Base-by-base conservation (phyloP, 2,113 vertebrate species). In the Forbesichthys agassizii region DNA sequence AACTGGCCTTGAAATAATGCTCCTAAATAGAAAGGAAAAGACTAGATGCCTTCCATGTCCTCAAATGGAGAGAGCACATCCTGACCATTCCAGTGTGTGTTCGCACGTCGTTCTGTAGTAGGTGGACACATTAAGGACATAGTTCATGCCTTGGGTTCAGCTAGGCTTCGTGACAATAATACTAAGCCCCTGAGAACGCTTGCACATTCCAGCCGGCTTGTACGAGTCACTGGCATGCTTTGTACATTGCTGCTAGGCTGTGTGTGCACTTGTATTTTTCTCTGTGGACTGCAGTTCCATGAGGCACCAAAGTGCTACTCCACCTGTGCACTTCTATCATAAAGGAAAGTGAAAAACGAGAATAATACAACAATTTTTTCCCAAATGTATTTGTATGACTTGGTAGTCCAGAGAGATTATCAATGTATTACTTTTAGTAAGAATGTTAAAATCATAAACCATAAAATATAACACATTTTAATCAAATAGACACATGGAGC, bases 131-230 rank as follows among this genome's bases (percentile, higher is more conserved):
- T 84, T 68, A 74, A 83, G 33, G 70, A 55, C 80, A 79, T 74
- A 52, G 75, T 61, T 74, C 61, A 68, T 81, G 75, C 73, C 48
- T 69, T 72, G 11, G 69, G 68, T 81, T 85, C 81, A 75, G 57
- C 8, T 8, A 55, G 75, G 79, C 75, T 90, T 86, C 81, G 84
- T 69, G 75, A 46, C 62, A 77, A 73, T 84, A 78, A 76, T 84
- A 75, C 61, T 76, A 68, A 81, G 55, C 72, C 12, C 12, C 12
- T 52, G 49, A 36, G 33, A 48, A 54, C 11, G 11, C 42, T 42
- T 57, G 8, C 66, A 55, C 80, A 61, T 67, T 78, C 63, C 55
- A 9, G 57, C 56, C 49, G 55, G 61, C 62, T 3, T 63, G 53
- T 58, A 58, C 64, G 58, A 5, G 61, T 68, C 52, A 56, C 4